These are phyloP conservation scores for Drosophila pruinosa DNA, from an alignment of 1,140 invertebrate species.

Conservation along the genomic window DNA sequence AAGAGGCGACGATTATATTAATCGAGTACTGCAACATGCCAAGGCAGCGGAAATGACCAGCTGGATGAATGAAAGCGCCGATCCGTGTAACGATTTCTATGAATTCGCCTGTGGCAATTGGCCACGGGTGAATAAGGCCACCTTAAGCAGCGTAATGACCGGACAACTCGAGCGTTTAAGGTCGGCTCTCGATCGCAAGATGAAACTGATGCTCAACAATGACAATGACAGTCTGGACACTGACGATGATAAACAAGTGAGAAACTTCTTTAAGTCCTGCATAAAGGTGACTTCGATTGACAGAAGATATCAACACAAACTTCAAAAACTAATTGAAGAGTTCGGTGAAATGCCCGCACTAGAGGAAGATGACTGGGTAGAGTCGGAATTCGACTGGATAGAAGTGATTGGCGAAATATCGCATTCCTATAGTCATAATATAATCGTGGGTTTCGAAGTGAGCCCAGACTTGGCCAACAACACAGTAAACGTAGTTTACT, in stretches of 20 bases:
- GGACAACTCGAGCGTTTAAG: conserved; percentile 60
- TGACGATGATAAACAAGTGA: conserved; percentile 37
- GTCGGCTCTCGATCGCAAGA: conserved; percentile 51
- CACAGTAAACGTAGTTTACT: conserved; percentile 46
- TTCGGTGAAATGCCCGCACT: conserved; percentile 54
- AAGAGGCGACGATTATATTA: neutral
- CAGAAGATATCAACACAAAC: neutral
- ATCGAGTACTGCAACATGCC: conserved; percentile 20
- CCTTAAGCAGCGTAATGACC: conserved; percentile 30
- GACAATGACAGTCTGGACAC: conserved; percentile 1
- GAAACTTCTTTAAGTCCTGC: conserved; percentile 49
- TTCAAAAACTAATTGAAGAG: conserved; percentile 23
- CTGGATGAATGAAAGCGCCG: conserved; percentile 83
- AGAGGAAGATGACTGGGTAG: conserved; percentile 26
- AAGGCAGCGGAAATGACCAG: conserved; percentile 61
- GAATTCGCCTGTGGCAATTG: conserved; percentile 87
- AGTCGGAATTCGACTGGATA: conserved; percentile 48
- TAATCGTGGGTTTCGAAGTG: conserved; percentile 50
- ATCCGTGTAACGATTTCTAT: conserved; percentile 87
- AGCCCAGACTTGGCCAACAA: conserved; percentile 57
- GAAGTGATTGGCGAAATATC: conserved; percentile 7
- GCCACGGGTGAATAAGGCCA: conserved; percentile 76
- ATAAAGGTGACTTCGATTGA: conserved; percentile 3
- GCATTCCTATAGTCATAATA: conserved; percentile 27
- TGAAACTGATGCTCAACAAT: conserved; percentile 30